Conservation (phyloP, 2,113 vertebrate species). For the Ammodramus savannarum region DNA sequence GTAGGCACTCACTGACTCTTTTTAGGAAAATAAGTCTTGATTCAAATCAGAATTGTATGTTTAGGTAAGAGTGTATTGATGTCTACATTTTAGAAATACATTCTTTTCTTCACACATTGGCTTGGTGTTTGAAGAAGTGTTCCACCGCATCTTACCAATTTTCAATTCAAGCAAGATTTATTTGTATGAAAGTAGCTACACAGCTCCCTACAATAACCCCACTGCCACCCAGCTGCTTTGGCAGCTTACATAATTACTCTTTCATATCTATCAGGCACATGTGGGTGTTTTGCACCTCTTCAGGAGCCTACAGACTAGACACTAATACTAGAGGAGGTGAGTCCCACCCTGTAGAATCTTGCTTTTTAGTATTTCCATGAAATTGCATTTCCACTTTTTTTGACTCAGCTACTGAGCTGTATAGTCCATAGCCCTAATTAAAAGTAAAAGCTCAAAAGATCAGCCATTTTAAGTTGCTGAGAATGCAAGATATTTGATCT, state of each 20-base stretch:
- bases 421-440: neutral
- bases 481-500: neutral
- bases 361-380: neutral
- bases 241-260: neutral
- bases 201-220: rapidly evolving
- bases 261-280: neutral
- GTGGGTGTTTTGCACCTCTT: neutral
- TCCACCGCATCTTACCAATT: neutral
- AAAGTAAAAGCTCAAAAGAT: neutral
- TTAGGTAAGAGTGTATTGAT: neutral
- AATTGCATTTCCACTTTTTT: neutral
- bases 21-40: neutral
- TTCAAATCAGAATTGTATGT: neutral
- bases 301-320: neutral
- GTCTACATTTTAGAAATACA: neutral
- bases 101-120: neutral
- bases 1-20: neutral
- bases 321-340: neutral
- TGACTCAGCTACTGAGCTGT: neutral
- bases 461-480: neutral
- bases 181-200: neutral
- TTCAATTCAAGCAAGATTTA: neutral
- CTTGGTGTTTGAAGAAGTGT: neutral
- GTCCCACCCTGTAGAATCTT: neutral
- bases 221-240: neutral